A percentile compares a stretch with the other conserved stretches of the same genome.
Conservation (phyloP, 2,113 vertebrate species). For the Cyprinodon brontotheroides region DNA sequence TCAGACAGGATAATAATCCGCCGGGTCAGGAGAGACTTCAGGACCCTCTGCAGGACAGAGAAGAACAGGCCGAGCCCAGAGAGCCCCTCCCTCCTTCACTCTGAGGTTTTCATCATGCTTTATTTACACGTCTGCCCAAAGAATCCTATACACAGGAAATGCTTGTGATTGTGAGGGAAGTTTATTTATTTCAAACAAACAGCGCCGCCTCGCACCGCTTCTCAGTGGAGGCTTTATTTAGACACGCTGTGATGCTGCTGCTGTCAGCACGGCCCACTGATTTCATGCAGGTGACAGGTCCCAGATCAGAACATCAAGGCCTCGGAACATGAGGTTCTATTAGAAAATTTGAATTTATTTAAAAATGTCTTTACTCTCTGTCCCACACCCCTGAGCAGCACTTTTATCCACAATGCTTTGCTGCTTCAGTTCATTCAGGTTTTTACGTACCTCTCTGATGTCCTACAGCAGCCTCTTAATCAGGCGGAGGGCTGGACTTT, state of each 20-base stretch:
- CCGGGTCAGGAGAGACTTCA: constrained; percentile 1
- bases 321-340: background rate
- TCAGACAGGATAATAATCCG: constrained; percentile 1
- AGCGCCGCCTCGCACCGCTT: constrained; percentile 70
- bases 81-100: constrained; percentile 1
- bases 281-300: constrained; percentile 53
- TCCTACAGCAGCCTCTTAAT: background rate
- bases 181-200: constrained; percentile 96
- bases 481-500: background rate
- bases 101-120: constrained; percentile 67
- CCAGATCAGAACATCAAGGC: background rate
- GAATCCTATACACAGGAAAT: constrained; percentile 83
- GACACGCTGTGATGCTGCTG: constrained; percentile 68
- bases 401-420: background rate
- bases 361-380: too few relatives aligned
- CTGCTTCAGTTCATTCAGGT: too few relatives aligned
- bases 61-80: constrained; percentile 1
- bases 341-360: too few relatives aligned
- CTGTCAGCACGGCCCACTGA: constrained; percentile 53
- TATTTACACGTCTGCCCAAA: constrained; percentile 80
- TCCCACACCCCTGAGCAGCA: background rate
- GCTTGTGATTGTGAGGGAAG: constrained; percentile 84
- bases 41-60: constrained; percentile 4
- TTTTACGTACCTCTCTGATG: background rate
- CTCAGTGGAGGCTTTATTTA: constrained; percentile 89